Base-by-base conservation (phyloP, 1,140 invertebrate genomes). In the Leptinotarsa lineolata region DNA sequence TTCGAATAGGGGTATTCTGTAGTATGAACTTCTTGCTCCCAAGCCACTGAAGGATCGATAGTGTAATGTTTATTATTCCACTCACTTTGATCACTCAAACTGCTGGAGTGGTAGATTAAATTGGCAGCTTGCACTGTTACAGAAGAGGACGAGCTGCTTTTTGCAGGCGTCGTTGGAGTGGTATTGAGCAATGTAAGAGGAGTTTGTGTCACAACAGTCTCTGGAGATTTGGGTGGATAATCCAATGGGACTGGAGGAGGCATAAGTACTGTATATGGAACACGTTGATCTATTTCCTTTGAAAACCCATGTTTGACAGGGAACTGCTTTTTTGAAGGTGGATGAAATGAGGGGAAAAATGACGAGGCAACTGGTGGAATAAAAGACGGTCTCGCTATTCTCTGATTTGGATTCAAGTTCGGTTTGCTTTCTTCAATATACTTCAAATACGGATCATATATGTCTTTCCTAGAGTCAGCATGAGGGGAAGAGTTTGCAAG, bases 191-290 rank as follows among this genome's bases (percentile, higher is more conserved):
- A 16, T 2, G n/a, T n/a, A 39, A 39, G 30, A 6, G 61, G 20
- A 30, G 61, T 21, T 30, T 63, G 61, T 8, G 44, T 74, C 20
- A 48, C 20, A 8, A 66, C 12, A 6, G 15, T 48, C n/a, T 72
- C 59, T 16, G 79, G 79, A 77, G 70, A 73, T 77, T 70, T 81
- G 39, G 81, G 77, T 21, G 81, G 79, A 61, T 79, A 72, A 18
- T 63, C 81, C 74, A 68, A 77, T 72, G 44, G 83, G n/a, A 90
- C 86, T 1, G 91, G 91, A 3, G 91, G 91, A 39, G 91, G 91
- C 63, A 92, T 87, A 68, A 92, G 84, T 80, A 91, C 88, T 0
- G 90, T 91, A 80, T 89, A 88, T 0, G 89, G 89, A 39, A 82
- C 76, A 73, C 85, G 85, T 59, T 85, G 84, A 21, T 88, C 85